Evolutionary conservation across 1,140 invertebrate genomes (phyloP).

Genomic region (Berghia stephanieae): DNA sequence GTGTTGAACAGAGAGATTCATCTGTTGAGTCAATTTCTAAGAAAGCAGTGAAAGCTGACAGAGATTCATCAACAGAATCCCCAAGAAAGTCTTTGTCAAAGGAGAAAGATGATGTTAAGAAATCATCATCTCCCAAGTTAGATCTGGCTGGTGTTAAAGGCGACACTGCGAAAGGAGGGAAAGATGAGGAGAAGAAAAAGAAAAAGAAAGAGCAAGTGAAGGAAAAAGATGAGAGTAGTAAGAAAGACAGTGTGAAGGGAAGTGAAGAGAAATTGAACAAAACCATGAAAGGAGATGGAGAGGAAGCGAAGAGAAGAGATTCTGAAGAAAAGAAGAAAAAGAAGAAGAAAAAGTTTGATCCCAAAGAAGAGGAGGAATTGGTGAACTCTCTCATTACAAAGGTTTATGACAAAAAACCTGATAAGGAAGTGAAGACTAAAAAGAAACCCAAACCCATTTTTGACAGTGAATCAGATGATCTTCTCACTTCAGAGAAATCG

Average conservation of each 20-base stretch:
- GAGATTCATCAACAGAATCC: conserved; percentile 8
- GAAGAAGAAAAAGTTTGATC: conserved; percentile 37
- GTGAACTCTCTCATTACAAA: conserved; percentile 24
- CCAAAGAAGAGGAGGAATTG: conserved; percentile 11
- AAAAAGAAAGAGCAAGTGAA: no score
- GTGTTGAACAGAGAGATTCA: conserved; percentile 35
- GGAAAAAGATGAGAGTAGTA: no score
- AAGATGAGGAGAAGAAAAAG: neutral
- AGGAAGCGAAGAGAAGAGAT: neutral
- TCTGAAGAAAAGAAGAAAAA: conserved; percentile 38
- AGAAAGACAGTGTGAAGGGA: no score
- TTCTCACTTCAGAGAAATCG: conserved; percentile 10
- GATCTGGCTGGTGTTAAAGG: neutral
- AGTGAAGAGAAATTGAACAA: neutral
- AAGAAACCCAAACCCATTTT: conserved; percentile 9
- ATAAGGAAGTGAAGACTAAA: conserved; percentile 21
- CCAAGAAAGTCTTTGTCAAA: neutral
- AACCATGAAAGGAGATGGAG: neutral
- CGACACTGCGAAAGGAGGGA: neutral
- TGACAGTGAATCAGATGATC: conserved; percentile 25
- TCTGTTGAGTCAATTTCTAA: conserved; percentile 23
- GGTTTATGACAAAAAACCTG: conserved; percentile 11
- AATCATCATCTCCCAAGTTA: no score
- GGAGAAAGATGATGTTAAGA: neutral
- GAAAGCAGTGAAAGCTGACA: conserved; percentile 35